Evolutionary conservation across 2,888 invertebrate genomes (phyloP).

Genomic region (Tuberolachnus salignus): DNA sequence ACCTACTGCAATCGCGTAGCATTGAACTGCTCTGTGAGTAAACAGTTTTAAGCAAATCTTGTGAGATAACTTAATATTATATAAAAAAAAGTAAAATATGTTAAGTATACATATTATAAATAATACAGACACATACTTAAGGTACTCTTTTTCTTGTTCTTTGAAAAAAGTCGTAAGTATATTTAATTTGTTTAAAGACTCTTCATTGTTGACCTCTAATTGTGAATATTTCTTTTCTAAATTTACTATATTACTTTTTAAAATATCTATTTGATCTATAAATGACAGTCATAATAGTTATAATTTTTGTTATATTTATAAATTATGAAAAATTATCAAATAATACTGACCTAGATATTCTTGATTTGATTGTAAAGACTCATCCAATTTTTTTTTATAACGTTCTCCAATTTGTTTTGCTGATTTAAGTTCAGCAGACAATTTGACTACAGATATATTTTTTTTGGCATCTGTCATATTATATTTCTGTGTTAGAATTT

Average conservation of each 20-base stretch:
- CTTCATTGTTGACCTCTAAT: slow-evolving; percentile 74
- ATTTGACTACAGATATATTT: slow-evolving; percentile 24
- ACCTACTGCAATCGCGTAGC: too few relatives aligned
- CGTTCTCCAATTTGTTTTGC: slow-evolving; percentile 29
- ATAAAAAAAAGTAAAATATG: too few relatives aligned
- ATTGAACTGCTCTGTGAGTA: too few relatives aligned
- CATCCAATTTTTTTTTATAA: slow-evolving; percentile 34
- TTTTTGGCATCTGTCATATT: slow-evolving; percentile 29
- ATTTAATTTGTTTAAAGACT: slow-evolving; percentile 81
- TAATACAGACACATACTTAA: slow-evolving; percentile 71
- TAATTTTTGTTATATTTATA: slow-evolving; percentile 1
- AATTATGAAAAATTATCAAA: slow-evolving; percentile 12
- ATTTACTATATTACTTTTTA: slow-evolving; percentile 65
- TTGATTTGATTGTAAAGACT: slow-evolving; percentile 21
- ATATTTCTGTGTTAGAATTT: slow-evolving; percentile 32
- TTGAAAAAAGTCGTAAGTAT: slow-evolving; percentile 89
- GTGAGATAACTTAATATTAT: too few relatives aligned
- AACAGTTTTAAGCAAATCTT: too few relatives aligned
- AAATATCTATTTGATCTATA: slow-evolving; percentile 59
- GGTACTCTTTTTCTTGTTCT: slow-evolving; percentile 83
- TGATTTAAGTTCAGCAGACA: slow-evolving; percentile 48
- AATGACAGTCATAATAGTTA: neutral
- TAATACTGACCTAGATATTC: slow-evolving; percentile 17
- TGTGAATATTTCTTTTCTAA: slow-evolving; percentile 69
- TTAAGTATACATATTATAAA: neutral